A percentile compares a stretch with the other conserved stretches of the same genome.
Conservation (phyloP, 2,113 vertebrate genomes). For the Thalassarche chlororhynchos region DNA sequence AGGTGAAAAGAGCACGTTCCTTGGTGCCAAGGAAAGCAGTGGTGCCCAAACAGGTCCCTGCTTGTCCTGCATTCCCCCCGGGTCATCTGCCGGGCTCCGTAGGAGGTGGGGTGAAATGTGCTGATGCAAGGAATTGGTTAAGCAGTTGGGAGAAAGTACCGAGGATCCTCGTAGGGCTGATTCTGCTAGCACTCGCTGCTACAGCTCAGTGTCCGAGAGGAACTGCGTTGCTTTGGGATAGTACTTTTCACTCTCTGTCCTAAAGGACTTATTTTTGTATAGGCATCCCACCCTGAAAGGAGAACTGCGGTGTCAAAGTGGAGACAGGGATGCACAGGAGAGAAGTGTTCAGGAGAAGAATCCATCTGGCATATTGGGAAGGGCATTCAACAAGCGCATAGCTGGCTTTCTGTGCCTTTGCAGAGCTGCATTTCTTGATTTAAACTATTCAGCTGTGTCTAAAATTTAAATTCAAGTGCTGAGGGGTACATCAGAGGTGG, state of each 20-base stretch:
- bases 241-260: neutral
- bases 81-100: neutral
- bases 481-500: neutral
- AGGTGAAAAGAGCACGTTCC: neutral
- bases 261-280: neutral
- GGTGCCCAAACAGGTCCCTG: neutral
- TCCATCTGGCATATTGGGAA: neutral
- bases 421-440: neutral
- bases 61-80: neutral
- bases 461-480: neutral
- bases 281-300: neutral
- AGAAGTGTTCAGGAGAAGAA: neutral
- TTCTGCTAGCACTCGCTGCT: neutral
- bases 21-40: neutral
- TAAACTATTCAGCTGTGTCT: neutral
- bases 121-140: neutral
- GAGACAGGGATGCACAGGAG: neutral
- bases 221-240: neutral
- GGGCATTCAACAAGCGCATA: neutral
- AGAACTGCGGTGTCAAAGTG: neutral
- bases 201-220: neutral
- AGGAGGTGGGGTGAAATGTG: neutral
- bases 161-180: rapidly evolving
- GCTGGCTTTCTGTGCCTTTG: neutral
- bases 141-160: rapidly evolving